Evolutionary conservation across 2,888 invertebrate species (phyloP), one percentile per base, ranked within the genome.

Genomic region (Caenorhabditis sp.): DNA sequence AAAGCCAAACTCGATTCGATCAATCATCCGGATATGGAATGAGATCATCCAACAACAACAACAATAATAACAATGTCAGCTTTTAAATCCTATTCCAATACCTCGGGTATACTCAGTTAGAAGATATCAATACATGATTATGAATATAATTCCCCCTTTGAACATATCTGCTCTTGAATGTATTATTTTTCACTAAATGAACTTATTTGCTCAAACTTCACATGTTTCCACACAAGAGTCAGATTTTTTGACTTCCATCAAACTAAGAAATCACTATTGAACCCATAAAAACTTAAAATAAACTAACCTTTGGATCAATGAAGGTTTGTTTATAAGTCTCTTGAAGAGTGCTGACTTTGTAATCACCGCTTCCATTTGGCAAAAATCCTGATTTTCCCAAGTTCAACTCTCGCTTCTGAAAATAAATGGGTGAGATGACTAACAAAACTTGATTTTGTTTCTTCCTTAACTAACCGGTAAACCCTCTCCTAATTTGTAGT

Each of bases 281-380:
- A 57, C 8, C 2, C 1, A 12, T 31, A n/a, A 25, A 59, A 21
- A n/a, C n/a, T n/a, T n/a, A n/a, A n/a, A 21, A 38, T 17, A 31
- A 20, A 58, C 72, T 59, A 20, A 86, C 88, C 73, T 84, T 86
- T n/a, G 88, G 88, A 67, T 88, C 88, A 70, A 88, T 88, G 43
- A 88, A 77, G 12, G 84, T 85, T 81, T 86, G 84, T 31, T 84
- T 84, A 72, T 85, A 88, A 59, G 82, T 81, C 54, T 88, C 87
- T 59, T 85, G 83, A 4, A 71, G 68, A 63, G 63, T 78, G 38
- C 76, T 85, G 63, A 84, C 82, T 73, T 84, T 86, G 73, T 87
- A 87, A 67, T 87, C 87, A n/a, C 83, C 84, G 26, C 71, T 67
- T 27, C 75, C 81, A 53, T 79, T 80, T 20, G 83, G 83, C 36